Evolutionary conservation across 2,888 invertebrate genomes (phyloP).

Genomic region (Metacarcinus magister): DNA sequence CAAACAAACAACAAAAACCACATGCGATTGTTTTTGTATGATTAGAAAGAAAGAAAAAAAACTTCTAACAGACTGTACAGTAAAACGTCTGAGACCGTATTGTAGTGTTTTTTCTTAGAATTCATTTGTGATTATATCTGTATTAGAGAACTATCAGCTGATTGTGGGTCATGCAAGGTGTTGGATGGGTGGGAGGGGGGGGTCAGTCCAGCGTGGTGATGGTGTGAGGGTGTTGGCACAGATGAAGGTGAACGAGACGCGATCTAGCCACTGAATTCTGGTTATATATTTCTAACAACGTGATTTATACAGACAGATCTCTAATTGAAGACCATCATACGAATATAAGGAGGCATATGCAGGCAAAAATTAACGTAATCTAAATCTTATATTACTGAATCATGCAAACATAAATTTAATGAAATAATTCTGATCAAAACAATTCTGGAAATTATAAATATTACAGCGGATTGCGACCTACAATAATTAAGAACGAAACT

Average conservation of each 20-base stretch:
- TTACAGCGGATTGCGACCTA: neutral
- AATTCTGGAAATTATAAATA: neutral
- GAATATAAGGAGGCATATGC: neutral
- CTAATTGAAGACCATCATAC: neutral
- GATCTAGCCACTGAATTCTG: too few species aligned
- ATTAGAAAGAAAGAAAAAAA: too few species aligned
- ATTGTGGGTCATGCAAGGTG: neutral
- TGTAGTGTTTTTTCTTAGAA: neutral
- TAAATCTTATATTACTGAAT: neutral
- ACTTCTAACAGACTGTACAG: neutral
- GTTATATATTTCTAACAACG: neutral
- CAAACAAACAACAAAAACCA: neutral
- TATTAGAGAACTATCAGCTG: neutral
- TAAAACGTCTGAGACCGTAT: neutral
- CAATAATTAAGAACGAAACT: neutral
- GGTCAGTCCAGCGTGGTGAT: neutral
- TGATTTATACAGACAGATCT: neutral
- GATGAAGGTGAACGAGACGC: neutral
- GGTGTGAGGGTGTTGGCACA: neutral
- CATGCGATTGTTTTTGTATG: neutral
- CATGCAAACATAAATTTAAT: neutral
- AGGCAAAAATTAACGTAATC: neutral
- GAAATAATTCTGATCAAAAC: neutral
- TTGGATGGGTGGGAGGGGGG: neutral
- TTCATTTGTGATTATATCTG: slow-evolving; percentile 18